phyloP scores from a whole-genome alignment of 2,888 invertebrate species.

The Diogma glabrata region DNA sequence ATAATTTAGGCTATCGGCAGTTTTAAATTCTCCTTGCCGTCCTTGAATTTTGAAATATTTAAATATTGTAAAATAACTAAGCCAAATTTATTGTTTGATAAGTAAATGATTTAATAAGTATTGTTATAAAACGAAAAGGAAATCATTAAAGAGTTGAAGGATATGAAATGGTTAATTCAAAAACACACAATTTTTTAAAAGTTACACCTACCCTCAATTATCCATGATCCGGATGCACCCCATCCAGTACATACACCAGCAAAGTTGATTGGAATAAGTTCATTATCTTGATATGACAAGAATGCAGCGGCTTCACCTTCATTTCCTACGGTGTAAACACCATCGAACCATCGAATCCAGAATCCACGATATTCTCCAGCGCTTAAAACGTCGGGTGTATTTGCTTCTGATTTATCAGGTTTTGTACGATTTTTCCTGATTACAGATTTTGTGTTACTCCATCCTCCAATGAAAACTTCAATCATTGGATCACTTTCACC shows the following conservation, averaged over 20 bases:
- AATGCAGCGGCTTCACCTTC: slow-evolving; percentile 63
- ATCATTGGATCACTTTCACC: slow-evolving; percentile 64
- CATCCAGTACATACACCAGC: slow-evolving; percentile 79
- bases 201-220: slow-evolving; percentile 55
- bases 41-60: slow-evolving; percentile 7
- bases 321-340: slow-evolving; percentile 51
- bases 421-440: slow-evolving; percentile 67
- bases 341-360: slow-evolving; percentile 71
- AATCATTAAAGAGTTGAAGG: neutral
- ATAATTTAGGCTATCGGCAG: slow-evolving; percentile 47
- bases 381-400: slow-evolving; percentile 61
- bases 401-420: slow-evolving; percentile 58
- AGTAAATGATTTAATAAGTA: neutral
- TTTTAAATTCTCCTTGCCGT: slow-evolving; percentile 36
- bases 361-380: slow-evolving; percentile 68
- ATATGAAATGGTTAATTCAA: neutral
- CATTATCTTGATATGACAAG: slow-evolving; percentile 57
- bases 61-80: too few relatives aligned
- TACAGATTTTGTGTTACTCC: slow-evolving; percentile 74
- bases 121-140: neutral
- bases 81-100: neutral
- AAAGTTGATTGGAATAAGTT: slow-evolving; percentile 56
- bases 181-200: neutral
- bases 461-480: slow-evolving; percentile 82
- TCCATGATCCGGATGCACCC: slow-evolving; percentile 74